phyloP scores from a whole-genome alignment of 2,888 invertebrate species.

The Chydorus sphaericus region DNA sequence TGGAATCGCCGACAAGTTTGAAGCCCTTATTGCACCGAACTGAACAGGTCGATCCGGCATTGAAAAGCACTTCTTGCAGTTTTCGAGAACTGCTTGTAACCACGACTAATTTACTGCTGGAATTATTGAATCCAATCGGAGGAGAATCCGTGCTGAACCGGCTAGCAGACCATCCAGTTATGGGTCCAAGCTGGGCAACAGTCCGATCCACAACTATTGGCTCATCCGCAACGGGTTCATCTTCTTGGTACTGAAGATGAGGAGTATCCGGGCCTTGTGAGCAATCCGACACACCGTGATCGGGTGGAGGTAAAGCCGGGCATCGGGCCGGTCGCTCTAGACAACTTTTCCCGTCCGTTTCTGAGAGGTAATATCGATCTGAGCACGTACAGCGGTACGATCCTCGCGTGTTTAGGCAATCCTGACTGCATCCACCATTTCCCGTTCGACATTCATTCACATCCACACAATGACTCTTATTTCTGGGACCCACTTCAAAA shows the following conservation, averaged over 20 bases:
- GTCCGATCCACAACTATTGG: neutral
- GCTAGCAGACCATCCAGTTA: constrained; percentile 25
- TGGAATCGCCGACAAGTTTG: constrained; percentile 36
- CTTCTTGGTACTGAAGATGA: neutral
- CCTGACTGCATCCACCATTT: constrained; percentile 25
- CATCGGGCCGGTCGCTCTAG: constrained; percentile 10
- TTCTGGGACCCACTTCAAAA: constrained; percentile 20
- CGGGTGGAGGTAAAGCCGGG: constrained; percentile 1
- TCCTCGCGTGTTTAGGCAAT: constrained; percentile 26
- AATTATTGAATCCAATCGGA: too few relatives aligned
- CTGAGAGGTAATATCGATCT: constrained; percentile 27
- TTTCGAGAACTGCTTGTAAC: constrained; percentile 3
- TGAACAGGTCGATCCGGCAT: constrained; percentile 33
- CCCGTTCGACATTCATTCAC: constrained; percentile 26
- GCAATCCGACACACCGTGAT: constrained; percentile 25
- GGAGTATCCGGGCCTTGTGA: neutral
- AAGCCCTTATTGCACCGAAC: constrained; percentile 39
- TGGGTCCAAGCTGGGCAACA: too few relatives aligned
- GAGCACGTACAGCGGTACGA: constrained; percentile 26
- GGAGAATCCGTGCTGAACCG: too few relatives aligned
- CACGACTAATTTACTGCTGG: too few relatives aligned
- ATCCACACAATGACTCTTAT: constrained; percentile 28
- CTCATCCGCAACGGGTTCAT: neutral
- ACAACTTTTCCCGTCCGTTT: constrained; percentile 29
- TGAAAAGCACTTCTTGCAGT: constrained; percentile 1